Percentiles rank a stretch among this genome's conserved stretches.
These are phyloP conservation scores for Luperina testacea DNA, from an alignment of 2,888 invertebrate species.

Conservation along the genomic window DNA sequence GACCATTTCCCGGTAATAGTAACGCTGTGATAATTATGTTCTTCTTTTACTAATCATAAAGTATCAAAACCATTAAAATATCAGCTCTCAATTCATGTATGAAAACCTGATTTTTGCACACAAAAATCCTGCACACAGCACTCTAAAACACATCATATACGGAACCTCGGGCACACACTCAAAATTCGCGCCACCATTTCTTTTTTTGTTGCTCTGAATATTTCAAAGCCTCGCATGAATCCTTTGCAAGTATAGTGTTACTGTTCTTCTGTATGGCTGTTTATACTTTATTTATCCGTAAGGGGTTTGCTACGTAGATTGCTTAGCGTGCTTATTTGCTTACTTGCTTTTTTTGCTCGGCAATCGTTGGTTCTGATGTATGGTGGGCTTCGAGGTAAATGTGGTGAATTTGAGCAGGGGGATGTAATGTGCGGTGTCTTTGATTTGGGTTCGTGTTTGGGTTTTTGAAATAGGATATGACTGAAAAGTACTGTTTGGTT, in stretches of 20 bases:
- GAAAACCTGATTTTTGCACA: not conserved
- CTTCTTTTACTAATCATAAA: not conserved
- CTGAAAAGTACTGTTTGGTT: not conserved
- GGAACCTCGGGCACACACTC: constrained; percentile 39
- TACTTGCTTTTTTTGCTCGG: constrained; percentile 45
- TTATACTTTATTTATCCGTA: constrained; percentile 64
- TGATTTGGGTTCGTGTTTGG: not conserved
- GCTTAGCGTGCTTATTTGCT: constrained; percentile 61
- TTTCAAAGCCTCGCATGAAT: constrained; percentile 60
- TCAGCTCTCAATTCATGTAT: not conserved
- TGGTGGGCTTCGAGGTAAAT: constrained; percentile 39
- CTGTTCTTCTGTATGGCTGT: constrained; percentile 51
- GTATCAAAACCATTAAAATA: not conserved
- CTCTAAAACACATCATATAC: constrained; percentile 25
- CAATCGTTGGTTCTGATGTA: constrained; percentile 45
- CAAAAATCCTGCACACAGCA: not conserved
- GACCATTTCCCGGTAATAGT: not conserved
- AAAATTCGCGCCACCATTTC: constrained; percentile 30
- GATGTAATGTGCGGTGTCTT: not conserved
- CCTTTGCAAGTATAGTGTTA: constrained; percentile 55
- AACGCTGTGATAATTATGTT: not conserved
- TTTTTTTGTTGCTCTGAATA: constrained; percentile 58
- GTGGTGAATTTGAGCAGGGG: constrained; percentile 20
- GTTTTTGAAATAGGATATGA: constrained; percentile 1
- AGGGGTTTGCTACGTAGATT: constrained; percentile 61